A percentile compares a stretch with the other conserved stretches of the same genome.
phyloP scores from a whole-genome alignment of 2,113 vertebrate species.

The Myotis yumanensis region DNA sequence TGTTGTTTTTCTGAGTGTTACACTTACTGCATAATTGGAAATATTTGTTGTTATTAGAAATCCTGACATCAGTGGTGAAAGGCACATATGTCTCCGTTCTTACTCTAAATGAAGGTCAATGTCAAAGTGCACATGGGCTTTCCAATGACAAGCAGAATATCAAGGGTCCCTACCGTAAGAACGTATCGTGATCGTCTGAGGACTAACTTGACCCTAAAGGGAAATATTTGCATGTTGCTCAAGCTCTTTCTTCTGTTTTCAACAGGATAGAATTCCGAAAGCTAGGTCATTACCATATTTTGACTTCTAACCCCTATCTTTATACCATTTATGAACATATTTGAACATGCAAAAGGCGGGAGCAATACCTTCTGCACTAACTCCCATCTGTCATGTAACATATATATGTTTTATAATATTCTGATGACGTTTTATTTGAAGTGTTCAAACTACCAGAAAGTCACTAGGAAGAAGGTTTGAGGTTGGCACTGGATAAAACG shows the following conservation, averaged over 20 bases:
- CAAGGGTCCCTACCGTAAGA: neutral
- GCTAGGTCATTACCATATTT: constrained; percentile 11
- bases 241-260: neutral
- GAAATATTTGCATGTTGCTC: constrained; percentile 35
- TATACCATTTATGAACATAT: constrained; percentile 50
- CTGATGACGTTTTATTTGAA: constrained; percentile 64
- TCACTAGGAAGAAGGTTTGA: constrained; percentile 66
- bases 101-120: constrained; percentile 33
- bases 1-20: neutral
- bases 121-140: neutral
- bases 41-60: neutral
- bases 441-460: constrained; percentile 71
- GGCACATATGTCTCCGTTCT: neutral
- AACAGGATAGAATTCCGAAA: constrained; percentile 15
- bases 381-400: neutral
- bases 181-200: constrained; percentile 15
- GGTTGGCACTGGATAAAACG: constrained; percentile 67
- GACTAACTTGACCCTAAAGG: constrained; percentile 24
- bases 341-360: constrained; percentile 45
- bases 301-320: constrained; percentile 57
- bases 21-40: neutral
- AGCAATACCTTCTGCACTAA: neutral
- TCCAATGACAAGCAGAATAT: neutral
- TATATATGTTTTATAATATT: constrained; percentile 36
- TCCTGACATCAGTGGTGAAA: neutral